These are phyloP conservation scores for Phenacoccus solenopsis DNA, from an alignment of 1,140 invertebrate genomes.

Conservation along the genomic window DNA sequence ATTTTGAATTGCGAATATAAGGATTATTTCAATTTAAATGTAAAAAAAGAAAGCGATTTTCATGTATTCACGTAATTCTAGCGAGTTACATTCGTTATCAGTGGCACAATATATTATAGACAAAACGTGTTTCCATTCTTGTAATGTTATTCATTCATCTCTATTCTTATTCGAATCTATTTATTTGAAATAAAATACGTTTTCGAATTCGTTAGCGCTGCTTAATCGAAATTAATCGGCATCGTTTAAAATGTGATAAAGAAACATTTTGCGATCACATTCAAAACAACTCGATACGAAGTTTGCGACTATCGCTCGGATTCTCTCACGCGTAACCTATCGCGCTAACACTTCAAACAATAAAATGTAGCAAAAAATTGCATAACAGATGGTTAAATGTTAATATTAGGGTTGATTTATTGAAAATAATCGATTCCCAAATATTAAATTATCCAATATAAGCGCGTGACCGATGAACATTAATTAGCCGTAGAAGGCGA, in stretches of 20 bases:
- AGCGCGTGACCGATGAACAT: background rate
- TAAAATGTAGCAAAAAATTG: background rate
- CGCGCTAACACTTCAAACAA: background rate
- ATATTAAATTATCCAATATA: background rate
- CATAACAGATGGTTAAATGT: background rate
- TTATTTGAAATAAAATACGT: no score
- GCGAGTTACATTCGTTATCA: no score
- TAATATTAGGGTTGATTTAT: background rate
- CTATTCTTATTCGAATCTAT: no score
- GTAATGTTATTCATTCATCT: background rate
- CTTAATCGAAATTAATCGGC: background rate
- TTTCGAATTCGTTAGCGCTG: background rate
- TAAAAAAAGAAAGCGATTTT: no score
- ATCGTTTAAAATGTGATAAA: background rate
- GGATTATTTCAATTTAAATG: no score
- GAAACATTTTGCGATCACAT: background rate
- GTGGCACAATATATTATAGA: background rate
- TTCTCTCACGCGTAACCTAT: background rate
- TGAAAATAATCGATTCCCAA: background rate
- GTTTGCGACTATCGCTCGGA: background rate
- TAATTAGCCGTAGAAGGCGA: constrained; percentile 2
- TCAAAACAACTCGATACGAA: background rate
- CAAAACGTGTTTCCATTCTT: background rate
- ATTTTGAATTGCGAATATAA: no score
- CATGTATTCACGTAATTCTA: no score